Evolutionary conservation across 2,888 invertebrate genomes (phyloP).

Genomic region (Osmoderma eremita): DNA sequence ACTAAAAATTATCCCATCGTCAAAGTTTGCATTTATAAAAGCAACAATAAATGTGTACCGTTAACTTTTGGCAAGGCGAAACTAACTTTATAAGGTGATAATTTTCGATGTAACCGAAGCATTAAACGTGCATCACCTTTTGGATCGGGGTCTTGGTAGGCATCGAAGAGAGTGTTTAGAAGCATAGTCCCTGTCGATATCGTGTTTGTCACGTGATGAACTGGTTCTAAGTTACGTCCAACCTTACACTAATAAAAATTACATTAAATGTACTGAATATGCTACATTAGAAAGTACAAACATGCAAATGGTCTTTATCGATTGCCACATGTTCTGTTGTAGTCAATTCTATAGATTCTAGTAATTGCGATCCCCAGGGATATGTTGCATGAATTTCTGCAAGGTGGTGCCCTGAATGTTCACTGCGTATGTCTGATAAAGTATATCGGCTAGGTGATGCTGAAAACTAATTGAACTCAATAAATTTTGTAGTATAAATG

Average conservation of each 20-base stretch:
- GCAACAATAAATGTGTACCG: neutral
- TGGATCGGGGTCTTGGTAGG: conserved; percentile 66
- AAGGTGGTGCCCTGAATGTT: conserved; percentile 59
- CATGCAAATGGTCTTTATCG: conserved; percentile 51
- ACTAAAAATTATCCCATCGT: conserved; percentile 37
- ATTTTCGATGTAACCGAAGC: conserved; percentile 73
- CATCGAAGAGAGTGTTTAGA: conserved; percentile 69
- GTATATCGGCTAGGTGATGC: conserved; percentile 77
- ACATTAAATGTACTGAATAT: neutral
- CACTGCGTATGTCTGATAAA: conserved; percentile 69
- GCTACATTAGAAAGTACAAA: conserved; percentile 38
- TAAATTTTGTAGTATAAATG: conserved; percentile 15
- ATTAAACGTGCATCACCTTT: conserved; percentile 62
- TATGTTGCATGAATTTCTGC: conserved; percentile 75
- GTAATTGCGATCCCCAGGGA: conserved; percentile 69
- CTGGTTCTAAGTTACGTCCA: conserved; percentile 58
- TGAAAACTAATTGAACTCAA: conserved; percentile 67
- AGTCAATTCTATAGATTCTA: conserved; percentile 71
- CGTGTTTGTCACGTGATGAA: conserved; percentile 64
- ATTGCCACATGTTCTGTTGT: conserved; percentile 52
- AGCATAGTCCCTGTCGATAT: conserved; percentile 67
- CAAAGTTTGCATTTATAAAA: neutral
- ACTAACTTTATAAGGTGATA: conserved; percentile 81
- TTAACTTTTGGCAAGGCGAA: conserved; percentile 66
- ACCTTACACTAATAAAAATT: conserved; percentile 58